Conservation (phyloP, 2,113 vertebrate species). For the Lycocorax pyrrhopterus region DNA sequence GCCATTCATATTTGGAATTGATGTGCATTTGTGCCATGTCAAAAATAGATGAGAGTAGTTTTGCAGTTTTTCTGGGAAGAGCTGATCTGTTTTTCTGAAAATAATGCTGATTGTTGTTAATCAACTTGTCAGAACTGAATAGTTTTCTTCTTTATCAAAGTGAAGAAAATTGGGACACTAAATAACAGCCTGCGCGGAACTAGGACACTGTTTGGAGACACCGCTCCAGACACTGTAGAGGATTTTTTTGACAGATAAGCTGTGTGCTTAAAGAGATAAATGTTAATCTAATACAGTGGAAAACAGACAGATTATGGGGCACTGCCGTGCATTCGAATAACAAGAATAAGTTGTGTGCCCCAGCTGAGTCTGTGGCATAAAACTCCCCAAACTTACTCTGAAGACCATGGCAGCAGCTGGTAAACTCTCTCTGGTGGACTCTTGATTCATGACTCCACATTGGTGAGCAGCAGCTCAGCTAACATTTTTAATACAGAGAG, state of each 20-base stretch:
- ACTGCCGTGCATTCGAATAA: constrained; percentile 34
- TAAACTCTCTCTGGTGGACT: not conserved
- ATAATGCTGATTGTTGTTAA: constrained; percentile 60
- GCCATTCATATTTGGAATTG: constrained; percentile 16
- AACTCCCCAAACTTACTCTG: not conserved
- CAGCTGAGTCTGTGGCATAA: not conserved
- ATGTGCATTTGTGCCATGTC: not conserved
- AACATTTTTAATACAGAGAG: not conserved
- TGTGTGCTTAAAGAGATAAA: constrained; percentile 68
- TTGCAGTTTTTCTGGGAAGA: constrained; percentile 10
- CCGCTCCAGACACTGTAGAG: constrained; percentile 45
- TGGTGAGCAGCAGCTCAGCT: not conserved
- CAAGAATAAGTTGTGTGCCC: not conserved
- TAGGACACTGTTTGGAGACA: constrained; percentile 51
- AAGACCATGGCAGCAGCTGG: not conserved
- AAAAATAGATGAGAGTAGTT: constrained; percentile 26
- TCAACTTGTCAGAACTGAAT: constrained; percentile 49
- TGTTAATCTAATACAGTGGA: constrained; percentile 65
- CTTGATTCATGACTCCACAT: not conserved
- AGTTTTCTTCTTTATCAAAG: constrained; percentile 55
- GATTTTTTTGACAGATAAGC: constrained; percentile 69
- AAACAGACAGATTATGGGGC: constrained; percentile 54
- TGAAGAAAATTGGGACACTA: constrained; percentile 46
- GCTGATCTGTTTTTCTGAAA: constrained; percentile 48
- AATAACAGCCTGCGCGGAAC: constrained; percentile 25